Percentiles rank a stretch among this genome's conserved stretches.
Evolutionary conservation across 2,888 invertebrate genomes (phyloP).

Genomic region (Amiota communis): DNA sequence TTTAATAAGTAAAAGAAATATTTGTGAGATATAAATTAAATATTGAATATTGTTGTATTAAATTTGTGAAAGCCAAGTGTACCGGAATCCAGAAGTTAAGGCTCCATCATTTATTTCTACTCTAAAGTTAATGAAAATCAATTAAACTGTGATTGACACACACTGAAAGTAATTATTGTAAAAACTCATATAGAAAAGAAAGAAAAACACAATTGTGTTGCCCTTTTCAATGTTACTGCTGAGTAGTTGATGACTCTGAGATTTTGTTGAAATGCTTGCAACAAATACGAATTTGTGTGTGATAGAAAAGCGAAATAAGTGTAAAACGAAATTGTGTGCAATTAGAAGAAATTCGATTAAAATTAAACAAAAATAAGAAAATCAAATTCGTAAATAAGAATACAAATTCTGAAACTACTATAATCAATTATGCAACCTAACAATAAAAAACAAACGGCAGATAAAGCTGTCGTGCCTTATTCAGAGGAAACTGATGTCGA

Average conservation of each 20-base stretch:
- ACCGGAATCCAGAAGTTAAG: slow-evolving; percentile 18
- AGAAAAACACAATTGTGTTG: too few species aligned
- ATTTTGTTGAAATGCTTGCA: slow-evolving; percentile 15
- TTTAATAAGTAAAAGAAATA: too few species aligned
- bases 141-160: slow-evolving; percentile 22
- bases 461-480: slow-evolving; percentile 23
- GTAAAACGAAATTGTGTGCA: slow-evolving; percentile 41
- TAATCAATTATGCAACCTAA: too few species aligned
- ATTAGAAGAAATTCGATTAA: slow-evolving; percentile 39
- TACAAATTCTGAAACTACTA: background rate
- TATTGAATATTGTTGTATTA: background rate
- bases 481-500: slow-evolving; percentile 52
- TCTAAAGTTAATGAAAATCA: background rate
- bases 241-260: background rate
- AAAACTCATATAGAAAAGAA: too few species aligned
- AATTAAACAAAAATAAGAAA: background rate
- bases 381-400: background rate
- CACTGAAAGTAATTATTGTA: background rate
- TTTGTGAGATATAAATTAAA: too few species aligned
- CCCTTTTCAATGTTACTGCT: background rate
- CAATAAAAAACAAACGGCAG: too few species aligned
- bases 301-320: slow-evolving; percentile 35
- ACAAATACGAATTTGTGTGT: slow-evolving; percentile 53
- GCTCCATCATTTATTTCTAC: background rate
- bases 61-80: background rate